Conservation (phyloP, 2,113 vertebrate genomes). For the Chloropsis cyanopogon region DNA sequence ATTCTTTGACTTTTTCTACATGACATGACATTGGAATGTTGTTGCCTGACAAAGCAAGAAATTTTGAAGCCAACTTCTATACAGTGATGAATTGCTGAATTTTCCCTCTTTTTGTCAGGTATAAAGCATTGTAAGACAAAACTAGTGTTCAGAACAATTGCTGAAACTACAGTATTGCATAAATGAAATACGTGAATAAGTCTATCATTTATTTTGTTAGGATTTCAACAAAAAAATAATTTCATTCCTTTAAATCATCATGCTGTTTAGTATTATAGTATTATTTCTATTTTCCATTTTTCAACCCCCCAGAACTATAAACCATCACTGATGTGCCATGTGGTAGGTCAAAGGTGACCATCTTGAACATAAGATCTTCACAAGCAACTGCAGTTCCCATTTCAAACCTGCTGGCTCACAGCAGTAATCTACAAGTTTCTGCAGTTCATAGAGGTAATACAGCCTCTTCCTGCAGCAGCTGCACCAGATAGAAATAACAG, state of each 20-base stretch:
- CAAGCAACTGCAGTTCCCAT: background rate
- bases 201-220: background rate
- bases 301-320: background rate
- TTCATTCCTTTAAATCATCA: background rate
- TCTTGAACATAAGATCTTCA: background rate
- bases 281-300: conserved; percentile 10
- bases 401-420: conserved; percentile 47
- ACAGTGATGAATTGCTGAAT: background rate
- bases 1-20: background rate
- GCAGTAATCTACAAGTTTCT: conserved; percentile 18
- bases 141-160: background rate
- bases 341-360: background rate
- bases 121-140: background rate
- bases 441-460: conserved; percentile 8
- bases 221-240: background rate
- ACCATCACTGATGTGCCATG: background rate
- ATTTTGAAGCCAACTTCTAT: background rate
- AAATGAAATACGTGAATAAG: background rate
- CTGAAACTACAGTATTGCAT: background rate
- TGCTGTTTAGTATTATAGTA: background rate
- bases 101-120: background rate
- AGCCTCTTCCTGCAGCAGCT: conserved; percentile 9
- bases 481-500: conserved; percentile 27
- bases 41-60: background rate
- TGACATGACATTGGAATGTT: background rate